These are phyloP conservation scores for Xiphophorus birchmanni DNA, from an alignment of 2,797 vertebrate species.

Conservation along the genomic window DNA sequence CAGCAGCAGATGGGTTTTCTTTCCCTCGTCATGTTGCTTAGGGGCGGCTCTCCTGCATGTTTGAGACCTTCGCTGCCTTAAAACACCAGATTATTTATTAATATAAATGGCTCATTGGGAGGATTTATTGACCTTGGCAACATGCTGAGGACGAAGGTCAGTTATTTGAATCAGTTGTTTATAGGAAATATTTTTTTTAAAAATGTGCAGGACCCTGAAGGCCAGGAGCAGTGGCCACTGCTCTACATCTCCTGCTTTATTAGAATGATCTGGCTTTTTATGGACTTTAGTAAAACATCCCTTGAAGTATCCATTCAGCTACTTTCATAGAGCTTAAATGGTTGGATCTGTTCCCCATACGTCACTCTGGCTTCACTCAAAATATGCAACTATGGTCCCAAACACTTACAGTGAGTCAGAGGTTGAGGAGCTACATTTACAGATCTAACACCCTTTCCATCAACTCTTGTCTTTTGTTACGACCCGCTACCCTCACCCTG, in stretches of 20 bases:
- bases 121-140: background rate
- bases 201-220: background rate
- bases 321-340: background rate
- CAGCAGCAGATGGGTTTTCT: background rate
- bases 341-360: background rate
- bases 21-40: background rate
- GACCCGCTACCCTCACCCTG: too few species aligned
- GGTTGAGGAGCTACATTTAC: background rate
- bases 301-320: background rate
- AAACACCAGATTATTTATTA: background rate
- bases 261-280: background rate
- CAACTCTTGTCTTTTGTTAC: background rate
- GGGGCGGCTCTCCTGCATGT: background rate
- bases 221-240: background rate
- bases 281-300: background rate
- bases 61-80: background rate
- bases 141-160: background rate
- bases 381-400: background rate
- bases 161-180: background rate
- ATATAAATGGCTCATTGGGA: background rate
- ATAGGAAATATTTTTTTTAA: background rate
- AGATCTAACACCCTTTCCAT: background rate
- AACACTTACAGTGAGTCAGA: background rate
- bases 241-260: background rate
- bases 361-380: background rate